Evolutionary conservation across 2,113 vertebrate species (phyloP), one percentile per base, ranked within the genome.

Genomic region (Hippopotamus amphibius): DNA sequence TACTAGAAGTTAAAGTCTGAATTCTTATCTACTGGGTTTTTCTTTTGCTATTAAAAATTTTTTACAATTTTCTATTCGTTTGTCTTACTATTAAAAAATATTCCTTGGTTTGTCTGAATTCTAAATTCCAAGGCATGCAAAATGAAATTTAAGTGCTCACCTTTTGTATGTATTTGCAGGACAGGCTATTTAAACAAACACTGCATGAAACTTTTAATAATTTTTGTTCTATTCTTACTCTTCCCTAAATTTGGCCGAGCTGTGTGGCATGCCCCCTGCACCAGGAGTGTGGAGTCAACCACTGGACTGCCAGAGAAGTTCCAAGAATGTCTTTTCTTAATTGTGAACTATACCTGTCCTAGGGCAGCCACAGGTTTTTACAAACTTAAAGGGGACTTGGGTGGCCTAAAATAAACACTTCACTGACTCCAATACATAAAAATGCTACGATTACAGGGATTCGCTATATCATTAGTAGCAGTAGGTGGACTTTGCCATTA

Each of bases 101-200:
- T 68, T 66, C 19, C 41, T 90, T 24, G 50, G 41, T 82, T 81
- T 71, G 30, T 89, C 30, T 92, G 16, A 66, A 74, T 94, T 88
- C 30, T 59, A 69, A 88, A 77, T 76, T 90, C 22, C n/a, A 74
- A 93, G 30, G 21, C 21, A 53, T 19, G 9, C 2, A 33, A 61
- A 43, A 63, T 41, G 80, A 84, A 81, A 77, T 30, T 55, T 46
- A 50, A 16, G 4, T 28, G 26, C 33, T 91, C 26, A 41, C 26
- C 6, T 72, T 95, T 50, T 85, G 4, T 94, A 0, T 59, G 9
- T 50, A 61, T 65, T 61, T 81, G n/a, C 26, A 79, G 6, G 33
- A 6, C 11, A 13, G 61, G 11, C 4, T 41, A 22, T 30, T 91
- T 76, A 65, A 87, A 71, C 21, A 3, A 72, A 61, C 2, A 41